Evolutionary conservation across 2,113 vertebrate genomes (phyloP).

Genomic region (Apteryx owenii): DNA sequence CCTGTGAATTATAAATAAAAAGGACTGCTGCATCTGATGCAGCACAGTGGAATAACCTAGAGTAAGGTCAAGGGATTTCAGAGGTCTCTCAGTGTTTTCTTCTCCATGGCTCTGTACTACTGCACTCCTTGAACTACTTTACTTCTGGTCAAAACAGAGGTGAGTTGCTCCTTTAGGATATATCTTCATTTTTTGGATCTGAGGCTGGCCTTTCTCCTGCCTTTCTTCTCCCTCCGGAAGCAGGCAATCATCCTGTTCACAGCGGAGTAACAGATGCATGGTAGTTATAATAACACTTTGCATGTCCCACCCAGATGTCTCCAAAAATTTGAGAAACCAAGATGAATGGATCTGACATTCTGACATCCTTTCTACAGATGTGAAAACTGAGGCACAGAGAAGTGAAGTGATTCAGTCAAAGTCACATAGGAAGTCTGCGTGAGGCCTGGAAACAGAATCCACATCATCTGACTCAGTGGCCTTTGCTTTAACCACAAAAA

Average conservation of each 20-base stretch:
- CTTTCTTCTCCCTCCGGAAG: slow-evolving; percentile 11
- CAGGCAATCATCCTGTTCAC: slow-evolving; percentile 52
- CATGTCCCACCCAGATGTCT: slow-evolving; percentile 69
- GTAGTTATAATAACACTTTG: slow-evolving; percentile 51
- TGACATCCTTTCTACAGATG: slow-evolving; percentile 64
- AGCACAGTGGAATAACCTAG: slow-evolving; percentile 50
- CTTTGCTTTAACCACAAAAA: slow-evolving; percentile 71
- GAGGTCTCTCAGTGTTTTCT: slow-evolving; percentile 36
- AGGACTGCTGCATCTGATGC: neutral
- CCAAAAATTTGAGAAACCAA: slow-evolving; percentile 43
- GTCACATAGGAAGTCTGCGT: slow-evolving; percentile 41
- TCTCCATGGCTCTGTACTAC: slow-evolving; percentile 16
- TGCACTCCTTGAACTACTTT: slow-evolving; percentile 44
- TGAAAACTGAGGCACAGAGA: slow-evolving; percentile 44
- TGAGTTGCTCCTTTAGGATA: neutral
- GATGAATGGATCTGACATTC: slow-evolving; percentile 58
- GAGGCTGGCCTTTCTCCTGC: neutral
- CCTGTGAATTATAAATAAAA: slow-evolving; percentile 65
- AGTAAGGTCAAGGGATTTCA: slow-evolving; percentile 60
- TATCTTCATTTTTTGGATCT: neutral
- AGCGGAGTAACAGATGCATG: slow-evolving; percentile 58
- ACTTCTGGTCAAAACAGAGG: slow-evolving; percentile 10
- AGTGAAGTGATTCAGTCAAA: slow-evolving; percentile 12
- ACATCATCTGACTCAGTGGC: slow-evolving; percentile 67
- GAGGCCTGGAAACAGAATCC: slow-evolving; percentile 66